Percentiles rank a stretch among this genome's conserved stretches.
Evolutionary conservation across 2,888 invertebrate genomes (phyloP).

Genomic region (Sarcophaga carnaria): DNA sequence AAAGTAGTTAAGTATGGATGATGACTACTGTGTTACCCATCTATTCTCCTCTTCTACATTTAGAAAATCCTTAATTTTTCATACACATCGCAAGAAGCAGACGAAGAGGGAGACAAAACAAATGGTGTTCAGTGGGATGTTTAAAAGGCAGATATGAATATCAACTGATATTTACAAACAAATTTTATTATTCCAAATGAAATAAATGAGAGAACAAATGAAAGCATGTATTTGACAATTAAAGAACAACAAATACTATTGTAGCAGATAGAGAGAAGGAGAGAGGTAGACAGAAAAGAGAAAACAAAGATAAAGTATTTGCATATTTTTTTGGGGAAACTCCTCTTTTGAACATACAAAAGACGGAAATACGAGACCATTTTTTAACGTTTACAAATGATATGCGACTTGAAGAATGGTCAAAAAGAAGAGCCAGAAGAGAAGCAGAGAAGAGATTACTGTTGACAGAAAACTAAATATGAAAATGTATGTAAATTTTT

Average conservation of each 20-base stretch:
- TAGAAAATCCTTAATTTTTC: background rate
- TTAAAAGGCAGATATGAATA: slow-evolving; percentile 36
- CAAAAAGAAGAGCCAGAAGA: background rate
- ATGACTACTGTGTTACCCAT: background rate
- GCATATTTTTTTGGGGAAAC: slow-evolving; percentile 51
- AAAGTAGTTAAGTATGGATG: slow-evolving; percentile 34
- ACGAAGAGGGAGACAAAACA: background rate
- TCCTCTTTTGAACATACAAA: slow-evolving; percentile 23
- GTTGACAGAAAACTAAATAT: slow-evolving; percentile 12
- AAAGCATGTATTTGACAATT: slow-evolving; percentile 39
- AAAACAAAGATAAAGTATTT: slow-evolving; percentile 16
- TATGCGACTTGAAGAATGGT: slow-evolving; percentile 59
- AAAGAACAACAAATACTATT: slow-evolving; percentile 10
- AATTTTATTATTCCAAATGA: slow-evolving; percentile 18
- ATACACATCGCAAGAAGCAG: background rate
- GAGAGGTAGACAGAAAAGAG: slow-evolving; percentile 19
- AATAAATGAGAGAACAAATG: slow-evolving; percentile 11
- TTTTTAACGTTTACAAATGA: slow-evolving; percentile 78
- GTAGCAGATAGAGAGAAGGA: background rate
- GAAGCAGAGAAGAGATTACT: background rate
- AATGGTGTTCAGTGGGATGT: background rate
- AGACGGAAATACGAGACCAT: slow-evolving; percentile 71
- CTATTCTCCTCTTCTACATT: background rate
- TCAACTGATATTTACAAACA: slow-evolving; percentile 31
- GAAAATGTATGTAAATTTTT: slow-evolving; percentile 9